Evolutionary conservation across 1,140 invertebrate species (phyloP), one percentile per base, ranked within the genome.

Genomic region (Leptoteleia sp.): DNA sequence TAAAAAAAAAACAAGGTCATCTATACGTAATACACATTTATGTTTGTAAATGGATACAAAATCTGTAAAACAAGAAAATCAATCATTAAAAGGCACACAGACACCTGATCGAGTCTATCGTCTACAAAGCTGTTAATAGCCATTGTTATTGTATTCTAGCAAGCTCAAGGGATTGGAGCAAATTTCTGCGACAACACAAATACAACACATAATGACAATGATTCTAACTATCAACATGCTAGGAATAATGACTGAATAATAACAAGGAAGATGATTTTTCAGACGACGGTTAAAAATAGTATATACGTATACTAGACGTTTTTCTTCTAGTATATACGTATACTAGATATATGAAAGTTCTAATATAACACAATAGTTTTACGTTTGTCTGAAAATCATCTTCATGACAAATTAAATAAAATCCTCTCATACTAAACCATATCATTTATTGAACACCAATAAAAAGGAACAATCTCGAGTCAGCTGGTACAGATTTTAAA

Each of bases 51-150:
- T 25, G 37, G 9, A 22, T 57, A 68, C 11, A 71, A 61, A 55
- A 72, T 72, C 61, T 61, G 71, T 33, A 65, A 76, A 43, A 45
- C 45, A 29, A 68, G 54, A 65, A 67, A 3, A 8, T 57, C 3
- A 22, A 42, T 64, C 9, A 55, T 71, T 61, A 71, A 50, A 9
- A 45, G 1, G 13, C 19, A 57, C 11, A 25, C 9, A 64, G n/a
- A 75, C 8, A 57, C 4, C 4, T 16, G 33, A 13, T 12, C 4
- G 9, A 7, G 7, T 16, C 38, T 50, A 67, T 16, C 11, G 25
- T 64, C 42, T 25, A 42, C 38, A 1, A 67, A 76, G 71, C 71
- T 59, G 29, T 67, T 61, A 54, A 8, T 43, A 43, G 61, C 52
- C 8, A 35, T n/a, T 43, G 29, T 72, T 75, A 52, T 50, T 47